Evolutionary conservation across 2,113 vertebrate species (phyloP).

Genomic region (Cisticola juncidis): DNA sequence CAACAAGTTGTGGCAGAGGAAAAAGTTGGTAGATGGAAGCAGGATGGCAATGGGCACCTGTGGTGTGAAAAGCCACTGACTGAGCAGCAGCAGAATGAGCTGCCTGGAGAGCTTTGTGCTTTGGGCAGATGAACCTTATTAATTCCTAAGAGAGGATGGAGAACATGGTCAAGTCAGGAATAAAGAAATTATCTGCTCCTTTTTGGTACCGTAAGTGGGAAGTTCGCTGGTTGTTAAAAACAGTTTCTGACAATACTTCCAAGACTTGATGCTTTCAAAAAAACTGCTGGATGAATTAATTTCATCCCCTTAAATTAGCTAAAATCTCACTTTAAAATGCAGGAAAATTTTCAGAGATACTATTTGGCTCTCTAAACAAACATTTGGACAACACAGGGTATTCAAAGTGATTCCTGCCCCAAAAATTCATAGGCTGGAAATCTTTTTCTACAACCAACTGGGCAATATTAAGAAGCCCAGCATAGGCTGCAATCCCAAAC

Average conservation of each 20-base stretch:
- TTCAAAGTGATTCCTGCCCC: background rate
- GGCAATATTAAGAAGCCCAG: background rate
- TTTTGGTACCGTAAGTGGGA: background rate
- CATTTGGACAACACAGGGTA: background rate
- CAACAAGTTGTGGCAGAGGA: background rate
- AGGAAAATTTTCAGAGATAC: background rate
- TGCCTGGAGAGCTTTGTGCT: slow-evolving; percentile 7
- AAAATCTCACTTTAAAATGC: background rate
- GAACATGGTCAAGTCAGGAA: background rate
- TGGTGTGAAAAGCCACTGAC: background rate
- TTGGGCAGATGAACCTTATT: slow-evolving; percentile 12
- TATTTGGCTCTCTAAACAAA: background rate
- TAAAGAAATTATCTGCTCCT: background rate
- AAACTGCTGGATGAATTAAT: background rate
- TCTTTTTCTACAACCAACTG: background rate
- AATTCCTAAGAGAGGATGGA: background rate
- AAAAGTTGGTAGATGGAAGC: background rate
- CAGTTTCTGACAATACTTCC: background rate
- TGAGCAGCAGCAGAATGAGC: background rate
- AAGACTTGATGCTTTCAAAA: background rate
- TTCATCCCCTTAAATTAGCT: background rate
- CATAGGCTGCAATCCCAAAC: background rate
- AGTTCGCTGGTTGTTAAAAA: background rate
- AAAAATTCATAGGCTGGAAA: background rate
- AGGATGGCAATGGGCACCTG: background rate